Conservation (phyloP, 2,797 vertebrate genomes). For the Pantherophis alleghaniensis region DNA sequence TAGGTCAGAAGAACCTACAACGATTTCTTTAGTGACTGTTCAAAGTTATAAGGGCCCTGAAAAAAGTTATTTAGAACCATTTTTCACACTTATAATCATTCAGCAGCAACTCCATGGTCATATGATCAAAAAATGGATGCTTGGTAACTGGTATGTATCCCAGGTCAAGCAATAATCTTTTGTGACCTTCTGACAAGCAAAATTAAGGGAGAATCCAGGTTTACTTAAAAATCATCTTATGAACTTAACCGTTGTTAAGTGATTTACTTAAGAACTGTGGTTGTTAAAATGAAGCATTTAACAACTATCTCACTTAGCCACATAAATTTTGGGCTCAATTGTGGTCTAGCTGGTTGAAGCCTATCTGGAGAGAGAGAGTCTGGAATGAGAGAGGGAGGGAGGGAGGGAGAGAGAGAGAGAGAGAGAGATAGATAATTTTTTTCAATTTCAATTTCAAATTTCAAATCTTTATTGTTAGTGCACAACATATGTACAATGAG, state of each 20-base stretch:
- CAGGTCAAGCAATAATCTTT: not conserved
- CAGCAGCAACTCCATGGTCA: not conserved
- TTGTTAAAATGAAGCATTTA: not conserved
- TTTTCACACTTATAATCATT: not conserved
- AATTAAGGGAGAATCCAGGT: not conserved
- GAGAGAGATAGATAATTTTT: too few species aligned
- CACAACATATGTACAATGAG: too few species aligned
- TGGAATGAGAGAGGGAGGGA: too few species aligned
- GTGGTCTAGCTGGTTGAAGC: not conserved
- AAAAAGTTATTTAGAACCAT: not conserved
- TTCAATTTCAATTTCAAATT: too few species aligned
- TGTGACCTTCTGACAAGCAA: not conserved
- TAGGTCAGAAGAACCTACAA: not conserved
- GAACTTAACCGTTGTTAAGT: not conserved
- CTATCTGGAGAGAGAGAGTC: not conserved
- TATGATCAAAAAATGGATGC: not conserved
- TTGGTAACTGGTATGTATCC: not conserved
- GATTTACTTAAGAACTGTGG: not conserved
- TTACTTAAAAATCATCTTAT: not conserved
- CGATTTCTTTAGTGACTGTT: not conserved
- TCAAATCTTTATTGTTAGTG: too few species aligned
- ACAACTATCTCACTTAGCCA: not conserved
- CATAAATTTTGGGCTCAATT: not conserved
- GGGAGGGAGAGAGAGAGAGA: not conserved
- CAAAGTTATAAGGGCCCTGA: not conserved